phyloP scores from a whole-genome alignment of 2,888 invertebrate species.

The Nephrotoma guestfalica region DNA sequence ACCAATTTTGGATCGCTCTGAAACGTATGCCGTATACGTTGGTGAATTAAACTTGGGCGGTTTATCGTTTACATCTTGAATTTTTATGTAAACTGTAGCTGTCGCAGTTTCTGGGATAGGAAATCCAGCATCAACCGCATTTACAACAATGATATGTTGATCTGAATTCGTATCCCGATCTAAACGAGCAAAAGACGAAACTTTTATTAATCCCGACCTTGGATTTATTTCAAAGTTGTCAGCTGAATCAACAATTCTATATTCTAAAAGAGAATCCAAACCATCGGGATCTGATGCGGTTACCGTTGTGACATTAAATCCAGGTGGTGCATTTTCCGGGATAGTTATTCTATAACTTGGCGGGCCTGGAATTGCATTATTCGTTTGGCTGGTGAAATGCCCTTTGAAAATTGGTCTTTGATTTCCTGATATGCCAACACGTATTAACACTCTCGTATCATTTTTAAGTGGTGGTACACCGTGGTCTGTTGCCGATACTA shows the following conservation, averaged over 20 bases:
- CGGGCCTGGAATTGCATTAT: conserved; percentile 43
- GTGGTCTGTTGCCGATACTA: conserved; percentile 53
- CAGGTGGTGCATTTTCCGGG: conserved; percentile 52
- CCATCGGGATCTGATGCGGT: conserved; percentile 69
- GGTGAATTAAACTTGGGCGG: conserved; percentile 55
- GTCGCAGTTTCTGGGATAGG: conserved; percentile 67
- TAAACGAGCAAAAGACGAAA: conserved; percentile 55
- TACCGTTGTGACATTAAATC: conserved; percentile 53
- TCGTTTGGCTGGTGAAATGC: conserved; percentile 44
- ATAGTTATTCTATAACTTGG: conserved; percentile 57
- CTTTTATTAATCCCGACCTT: conserved; percentile 52
- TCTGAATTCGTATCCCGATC: conserved; percentile 54
- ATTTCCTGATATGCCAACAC: conserved; percentile 68
- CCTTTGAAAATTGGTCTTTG: conserved; percentile 67
- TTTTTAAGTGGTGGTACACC: conserved; percentile 52
- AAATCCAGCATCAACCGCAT: conserved; percentile 59
- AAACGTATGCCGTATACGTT: conserved; percentile 52
- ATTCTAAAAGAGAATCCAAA: conserved; percentile 48
- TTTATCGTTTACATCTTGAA: conserved; percentile 69
- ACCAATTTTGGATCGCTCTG: conserved; percentile 48
- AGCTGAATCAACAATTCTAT: conserved; percentile 58
- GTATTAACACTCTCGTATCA: conserved; percentile 48
- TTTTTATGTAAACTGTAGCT: conserved; percentile 54
- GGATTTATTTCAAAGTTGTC: conserved; percentile 65
- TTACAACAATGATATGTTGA: conserved; percentile 53